A percentile compares a stretch with the other conserved stretches of the same genome.
Conservation (phyloP, 2,797 vertebrate genomes). For the Vespertilio murinus region DNA sequence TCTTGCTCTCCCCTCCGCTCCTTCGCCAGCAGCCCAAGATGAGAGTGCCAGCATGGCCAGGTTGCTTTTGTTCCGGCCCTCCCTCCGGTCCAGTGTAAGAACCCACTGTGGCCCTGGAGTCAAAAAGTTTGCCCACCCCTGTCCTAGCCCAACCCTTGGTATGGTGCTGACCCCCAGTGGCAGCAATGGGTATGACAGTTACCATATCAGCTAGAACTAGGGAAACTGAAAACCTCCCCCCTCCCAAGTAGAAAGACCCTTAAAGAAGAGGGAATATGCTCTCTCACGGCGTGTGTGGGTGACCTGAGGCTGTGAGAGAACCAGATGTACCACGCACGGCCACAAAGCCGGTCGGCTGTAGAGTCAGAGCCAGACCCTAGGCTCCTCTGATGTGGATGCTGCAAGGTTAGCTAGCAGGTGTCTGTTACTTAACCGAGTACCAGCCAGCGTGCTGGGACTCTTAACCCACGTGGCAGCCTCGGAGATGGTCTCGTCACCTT, state of each 20-base stretch:
- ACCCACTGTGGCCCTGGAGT: too few species aligned
- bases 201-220: neutral
- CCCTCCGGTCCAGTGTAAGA: too few species aligned
- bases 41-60: too few species aligned
- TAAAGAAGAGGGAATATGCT: neutral
- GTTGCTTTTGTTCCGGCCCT: too few species aligned
- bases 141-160: slow-evolving; percentile 24
- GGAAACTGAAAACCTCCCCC: neutral
- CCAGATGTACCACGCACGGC: neutral
- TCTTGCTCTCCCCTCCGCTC: too few species aligned
- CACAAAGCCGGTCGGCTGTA: neutral
- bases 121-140: too few species aligned
- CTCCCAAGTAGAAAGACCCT: neutral
- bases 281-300: neutral
- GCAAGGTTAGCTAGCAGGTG: neutral
- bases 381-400: neutral
- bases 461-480: neutral
- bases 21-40: too few species aligned
- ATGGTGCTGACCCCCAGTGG: slow-evolving; percentile 80
- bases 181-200: neutral
- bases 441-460: neutral
- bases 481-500: neutral
- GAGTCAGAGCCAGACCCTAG: neutral
- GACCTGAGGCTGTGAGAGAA: neutral
- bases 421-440: neutral